Conservation (phyloP, 2,888 invertebrate genomes). For the Perdita meconis region DNA sequence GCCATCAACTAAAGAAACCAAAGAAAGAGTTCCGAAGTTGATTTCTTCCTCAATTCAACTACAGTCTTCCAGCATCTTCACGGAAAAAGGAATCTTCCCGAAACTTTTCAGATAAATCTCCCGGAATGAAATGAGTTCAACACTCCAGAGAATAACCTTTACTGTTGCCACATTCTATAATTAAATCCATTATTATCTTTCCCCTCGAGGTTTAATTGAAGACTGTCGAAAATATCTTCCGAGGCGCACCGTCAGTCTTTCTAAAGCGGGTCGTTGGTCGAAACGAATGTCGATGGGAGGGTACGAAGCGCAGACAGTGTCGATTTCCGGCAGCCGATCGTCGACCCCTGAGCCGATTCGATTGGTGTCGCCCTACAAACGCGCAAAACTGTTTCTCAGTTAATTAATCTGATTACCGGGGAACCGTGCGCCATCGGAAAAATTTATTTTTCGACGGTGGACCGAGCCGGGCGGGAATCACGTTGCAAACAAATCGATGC, state of each 20-base stretch:
- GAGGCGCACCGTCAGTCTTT: no score
- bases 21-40: not conserved
- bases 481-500: not conserved
- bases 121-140: no score
- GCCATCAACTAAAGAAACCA: not conserved
- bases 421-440: slow-evolving; percentile 7
- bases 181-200: no score
- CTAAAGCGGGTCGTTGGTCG: not conserved
- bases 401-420: slow-evolving; percentile 45
- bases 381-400: slow-evolving; percentile 30
- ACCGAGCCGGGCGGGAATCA: no score
- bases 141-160: no score
- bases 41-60: not conserved
- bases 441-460: slow-evolving; percentile 30
- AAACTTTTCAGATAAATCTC: not conserved
- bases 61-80: not conserved
- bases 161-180: no score
- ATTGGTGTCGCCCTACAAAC: slow-evolving; percentile 23
- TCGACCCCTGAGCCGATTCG: slow-evolving; percentile 31
- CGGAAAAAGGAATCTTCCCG: not conserved
- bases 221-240: no score
- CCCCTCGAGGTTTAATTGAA: no score
- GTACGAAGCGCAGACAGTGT: not conserved
- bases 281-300: not conserved
- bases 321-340: slow-evolving; percentile 19